A percentile compares a stretch with the other conserved stretches of the same genome.
phyloP scores from a whole-genome alignment of 2,113 vertebrate genomes.

The Tringa solitaria region DNA sequence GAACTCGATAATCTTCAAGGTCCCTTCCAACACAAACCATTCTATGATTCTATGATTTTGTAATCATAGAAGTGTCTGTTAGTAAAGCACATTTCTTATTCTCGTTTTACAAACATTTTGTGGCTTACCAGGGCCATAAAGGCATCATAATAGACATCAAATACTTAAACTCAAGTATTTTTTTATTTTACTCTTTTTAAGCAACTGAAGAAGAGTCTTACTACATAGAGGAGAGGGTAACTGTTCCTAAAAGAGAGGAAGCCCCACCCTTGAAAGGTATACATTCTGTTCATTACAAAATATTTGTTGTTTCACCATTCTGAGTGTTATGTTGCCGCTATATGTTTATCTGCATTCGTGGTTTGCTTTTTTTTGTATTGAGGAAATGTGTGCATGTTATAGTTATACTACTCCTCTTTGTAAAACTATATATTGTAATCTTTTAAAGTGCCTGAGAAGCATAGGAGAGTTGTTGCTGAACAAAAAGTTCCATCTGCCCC shows the following conservation, averaged over 20 bases:
- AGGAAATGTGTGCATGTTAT: not conserved
- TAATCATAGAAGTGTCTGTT: not conserved
- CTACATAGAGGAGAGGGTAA: conserved; percentile 67
- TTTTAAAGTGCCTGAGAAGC: conserved; percentile 76
- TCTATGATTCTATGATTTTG: not conserved
- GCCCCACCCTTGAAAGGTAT: conserved; percentile 73
- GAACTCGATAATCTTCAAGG: too few species aligned
- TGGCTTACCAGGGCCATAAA: not conserved
- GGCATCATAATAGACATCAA: not conserved
- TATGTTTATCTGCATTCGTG: not conserved
- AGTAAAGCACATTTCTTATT: not conserved
- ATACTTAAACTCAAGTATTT: not conserved
- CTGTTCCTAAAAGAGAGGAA: conserved; percentile 72
- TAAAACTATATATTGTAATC: conserved; percentile 60
- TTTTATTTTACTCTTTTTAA: conserved; percentile 69
- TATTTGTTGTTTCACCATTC: not conserved
- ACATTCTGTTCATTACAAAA: not conserved
- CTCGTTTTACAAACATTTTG: not conserved
- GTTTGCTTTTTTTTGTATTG: not conserved
- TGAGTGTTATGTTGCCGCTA: not conserved
- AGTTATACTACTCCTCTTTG: not conserved
- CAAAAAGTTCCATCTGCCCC: conserved; percentile 61
- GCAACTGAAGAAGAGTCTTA: conserved; percentile 75
- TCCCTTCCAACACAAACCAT: too few species aligned
- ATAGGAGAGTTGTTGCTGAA: conserved; percentile 57